Percentiles rank a stretch among this genome's conserved stretches.
Evolutionary conservation across 1,140 invertebrate genomes (phyloP).

Genomic region (Eufriesea mexicana): DNA sequence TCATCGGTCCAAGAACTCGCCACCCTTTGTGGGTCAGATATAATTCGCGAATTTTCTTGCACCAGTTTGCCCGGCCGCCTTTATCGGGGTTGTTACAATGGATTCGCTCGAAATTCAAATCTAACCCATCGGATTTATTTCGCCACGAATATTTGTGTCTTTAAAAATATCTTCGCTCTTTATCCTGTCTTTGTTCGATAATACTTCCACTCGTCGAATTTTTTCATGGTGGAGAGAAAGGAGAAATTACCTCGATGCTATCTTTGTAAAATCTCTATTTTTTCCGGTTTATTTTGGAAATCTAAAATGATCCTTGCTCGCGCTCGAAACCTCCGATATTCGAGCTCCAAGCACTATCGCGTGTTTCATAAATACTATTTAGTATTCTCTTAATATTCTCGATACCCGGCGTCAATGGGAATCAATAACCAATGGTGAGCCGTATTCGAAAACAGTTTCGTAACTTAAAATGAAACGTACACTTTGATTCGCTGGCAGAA

Average conservation of each 20-base stretch:
- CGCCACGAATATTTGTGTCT: too few species aligned
- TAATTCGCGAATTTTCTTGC: constrained; percentile 39
- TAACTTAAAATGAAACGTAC: constrained; percentile 14
- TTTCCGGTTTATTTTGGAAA: too few species aligned
- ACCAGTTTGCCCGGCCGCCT: not conserved
- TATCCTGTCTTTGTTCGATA: not conserved
- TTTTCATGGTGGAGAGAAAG: too few species aligned
- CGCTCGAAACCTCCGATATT: too few species aligned
- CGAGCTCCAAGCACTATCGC: too few species aligned
- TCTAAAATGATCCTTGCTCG: too few species aligned
- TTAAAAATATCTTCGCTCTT: too few species aligned
- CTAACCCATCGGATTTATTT: not conserved
- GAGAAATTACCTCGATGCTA: too few species aligned
- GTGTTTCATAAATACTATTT: not conserved
- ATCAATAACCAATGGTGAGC: constrained; percentile 25
- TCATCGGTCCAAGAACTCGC: not conserved
- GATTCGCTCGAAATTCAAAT: not conserved
- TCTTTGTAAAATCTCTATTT: too few species aligned
- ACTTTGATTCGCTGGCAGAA: not conserved
- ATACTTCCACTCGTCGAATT: not conserved
- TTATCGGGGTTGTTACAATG: constrained; percentile 1
- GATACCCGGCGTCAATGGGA: not conserved
- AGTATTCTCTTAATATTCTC: not conserved
- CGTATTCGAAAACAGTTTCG: constrained; percentile 18
- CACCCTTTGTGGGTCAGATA: constrained; percentile 15